A percentile compares a stretch with the other conserved stretches of the same genome.
phyloP scores from a whole-genome alignment of 2,113 vertebrate genomes.

The Mola mola region DNA sequence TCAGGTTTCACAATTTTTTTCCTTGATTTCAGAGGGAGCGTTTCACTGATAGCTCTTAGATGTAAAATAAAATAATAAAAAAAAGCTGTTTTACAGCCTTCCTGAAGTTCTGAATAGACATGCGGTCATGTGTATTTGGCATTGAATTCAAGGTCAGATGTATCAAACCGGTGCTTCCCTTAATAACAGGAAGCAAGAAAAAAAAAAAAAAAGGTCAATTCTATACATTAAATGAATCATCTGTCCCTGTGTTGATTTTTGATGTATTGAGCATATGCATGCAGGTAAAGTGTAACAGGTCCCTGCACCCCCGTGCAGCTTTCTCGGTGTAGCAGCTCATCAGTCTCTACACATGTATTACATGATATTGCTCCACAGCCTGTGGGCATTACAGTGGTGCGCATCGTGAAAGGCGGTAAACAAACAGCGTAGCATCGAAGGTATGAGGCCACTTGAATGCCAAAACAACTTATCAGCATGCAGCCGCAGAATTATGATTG shows the following conservation, averaged over 20 bases:
- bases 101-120: conserved; percentile 18
- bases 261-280: conserved; percentile 14
- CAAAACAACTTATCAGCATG: conserved; percentile 17
- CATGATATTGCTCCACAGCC: conserved; percentile 58
- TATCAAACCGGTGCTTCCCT: conserved; percentile 22
- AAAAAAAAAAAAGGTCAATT: conserved; percentile 27
- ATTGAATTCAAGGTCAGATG: conserved; percentile 47
- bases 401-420: conserved; percentile 44
- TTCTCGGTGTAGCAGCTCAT: conserved; percentile 30
- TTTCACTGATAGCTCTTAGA: conserved; percentile 18
- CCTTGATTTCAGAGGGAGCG: conserved; percentile 8
- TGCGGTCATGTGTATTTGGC: conserved; percentile 13
- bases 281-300: conserved; percentile 18
- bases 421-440: conserved; percentile 43
- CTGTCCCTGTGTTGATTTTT: conserved; percentile 17
- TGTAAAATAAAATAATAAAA: conserved; percentile 1
- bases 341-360: conserved; percentile 57
- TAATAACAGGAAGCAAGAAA: conserved; percentile 10
- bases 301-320: neutral
- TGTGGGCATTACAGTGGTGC: conserved; percentile 53
- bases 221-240: neutral
- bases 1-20: conserved; percentile 8
- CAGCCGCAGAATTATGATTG: conserved; percentile 37
- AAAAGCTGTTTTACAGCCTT: neutral
- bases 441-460: conserved; percentile 38